Conservation (phyloP, 1,140 invertebrate genomes). For the Diuraphis noxia region DNA sequence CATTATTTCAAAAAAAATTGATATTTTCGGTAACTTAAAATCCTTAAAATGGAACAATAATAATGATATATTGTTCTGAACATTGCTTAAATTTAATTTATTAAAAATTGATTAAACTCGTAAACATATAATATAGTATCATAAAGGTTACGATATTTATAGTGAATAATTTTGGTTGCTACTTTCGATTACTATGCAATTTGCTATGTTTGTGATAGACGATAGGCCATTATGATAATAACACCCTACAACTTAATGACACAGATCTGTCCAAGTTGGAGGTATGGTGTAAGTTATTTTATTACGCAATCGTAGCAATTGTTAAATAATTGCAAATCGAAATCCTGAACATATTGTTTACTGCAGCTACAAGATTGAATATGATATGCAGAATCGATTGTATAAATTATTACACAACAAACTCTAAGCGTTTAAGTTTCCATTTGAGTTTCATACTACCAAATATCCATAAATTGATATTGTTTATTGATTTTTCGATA, state of each 20-base stretch:
- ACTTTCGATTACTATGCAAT: neutral
- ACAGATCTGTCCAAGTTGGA: neutral
- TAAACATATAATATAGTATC: neutral
- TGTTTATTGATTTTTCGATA: neutral
- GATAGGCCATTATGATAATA: neutral
- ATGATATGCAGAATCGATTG: neutral
- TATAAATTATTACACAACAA: neutral
- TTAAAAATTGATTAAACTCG: neutral
- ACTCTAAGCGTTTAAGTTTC: neutral
- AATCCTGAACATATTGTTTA: neutral
- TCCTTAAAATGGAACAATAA: neutral
- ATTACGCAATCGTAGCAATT: neutral
- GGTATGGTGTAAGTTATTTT: neutral
- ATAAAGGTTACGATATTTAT: neutral
- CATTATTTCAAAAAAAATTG: too few species aligned
- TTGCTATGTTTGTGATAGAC: neutral
- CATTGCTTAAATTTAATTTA: neutral
- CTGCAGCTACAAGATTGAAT: neutral
- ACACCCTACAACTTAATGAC: neutral
- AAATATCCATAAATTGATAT: neutral
- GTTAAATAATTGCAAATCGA: slow-evolving; percentile 10
- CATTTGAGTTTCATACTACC: neutral
- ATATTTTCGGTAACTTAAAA: neutral
- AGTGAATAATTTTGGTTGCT: neutral
- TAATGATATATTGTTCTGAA: neutral